These are phyloP conservation scores for Diarsia rubi DNA, from an alignment of 2,888 invertebrate genomes.

Conservation along the genomic window DNA sequence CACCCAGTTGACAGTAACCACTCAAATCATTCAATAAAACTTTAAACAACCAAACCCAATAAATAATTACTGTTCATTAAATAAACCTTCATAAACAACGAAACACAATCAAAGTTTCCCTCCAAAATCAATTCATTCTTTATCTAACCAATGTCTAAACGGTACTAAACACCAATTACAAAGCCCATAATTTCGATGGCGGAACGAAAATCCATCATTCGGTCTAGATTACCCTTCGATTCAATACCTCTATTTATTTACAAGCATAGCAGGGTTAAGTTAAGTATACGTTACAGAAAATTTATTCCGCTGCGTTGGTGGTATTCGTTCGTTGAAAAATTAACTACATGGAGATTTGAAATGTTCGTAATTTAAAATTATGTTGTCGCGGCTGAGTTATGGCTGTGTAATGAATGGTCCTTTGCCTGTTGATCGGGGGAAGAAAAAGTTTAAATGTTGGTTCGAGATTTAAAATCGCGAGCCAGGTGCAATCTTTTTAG, in stretches of 20 bases:
- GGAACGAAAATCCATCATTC: conserved; percentile 51
- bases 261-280: conserved; percentile 78
- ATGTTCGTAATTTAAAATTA: conserved; percentile 59
- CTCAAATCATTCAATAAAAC: conserved; percentile 12
- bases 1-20: conserved; percentile 3
- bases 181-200: conserved; percentile 45
- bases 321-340: conserved; percentile 62
- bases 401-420: conserved; percentile 60
- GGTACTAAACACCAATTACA: conserved; percentile 41
- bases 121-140: conserved; percentile 29
- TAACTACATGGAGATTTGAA: conserved; percentile 57
- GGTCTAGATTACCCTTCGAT: conserved; percentile 72
- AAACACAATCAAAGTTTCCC: conserved; percentile 22
- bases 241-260: conserved; percentile 80
- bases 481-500: conserved; percentile 48
- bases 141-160: conserved; percentile 44
- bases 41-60: background rate
- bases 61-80: conserved; percentile 28
- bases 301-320: conserved; percentile 75
- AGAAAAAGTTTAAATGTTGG: conserved; percentile 47
- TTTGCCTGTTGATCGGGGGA: conserved; percentile 53
- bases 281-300: conserved; percentile 81
- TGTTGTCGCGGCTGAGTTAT: conserved; percentile 63
- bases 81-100: conserved; percentile 33
- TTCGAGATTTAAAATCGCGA: conserved; percentile 41